Conservation (phyloP, 2,113 vertebrate species). For the Vimba vimba region DNA sequence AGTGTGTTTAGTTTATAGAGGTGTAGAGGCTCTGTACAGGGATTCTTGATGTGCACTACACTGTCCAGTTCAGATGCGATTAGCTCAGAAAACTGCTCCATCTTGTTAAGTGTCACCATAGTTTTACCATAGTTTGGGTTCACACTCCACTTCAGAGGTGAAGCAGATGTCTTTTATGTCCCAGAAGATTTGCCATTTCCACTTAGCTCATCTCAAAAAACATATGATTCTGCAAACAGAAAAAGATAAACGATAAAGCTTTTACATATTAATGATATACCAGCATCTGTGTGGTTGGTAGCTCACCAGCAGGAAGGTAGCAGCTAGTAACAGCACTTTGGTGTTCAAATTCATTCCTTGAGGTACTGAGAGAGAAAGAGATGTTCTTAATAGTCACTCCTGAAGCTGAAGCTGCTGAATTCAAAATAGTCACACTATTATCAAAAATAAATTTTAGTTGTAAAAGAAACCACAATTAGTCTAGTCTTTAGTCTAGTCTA, state of each 20-base stretch:
- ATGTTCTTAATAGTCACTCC: not conserved
- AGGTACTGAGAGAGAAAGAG: slow-evolving; percentile 66
- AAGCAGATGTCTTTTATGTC: not conserved
- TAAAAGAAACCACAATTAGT: not conserved
- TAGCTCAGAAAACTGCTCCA: not conserved
- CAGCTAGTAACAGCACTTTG: slow-evolving; percentile 73
- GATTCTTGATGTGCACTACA: not conserved
- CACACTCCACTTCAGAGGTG: not conserved
- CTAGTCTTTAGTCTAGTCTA: not conserved
- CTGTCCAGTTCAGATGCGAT: not conserved
- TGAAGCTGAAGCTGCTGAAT: not conserved
- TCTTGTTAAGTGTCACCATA: not conserved
- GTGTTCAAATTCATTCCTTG: slow-evolving; percentile 66
- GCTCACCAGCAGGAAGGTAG: slow-evolving; percentile 76
- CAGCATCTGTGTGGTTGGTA: not conserved
- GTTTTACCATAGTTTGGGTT: not conserved
- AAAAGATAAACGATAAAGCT: not conserved
- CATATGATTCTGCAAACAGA: slow-evolving; percentile 73
- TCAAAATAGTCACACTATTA: not conserved
- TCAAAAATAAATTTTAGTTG: too few species aligned
- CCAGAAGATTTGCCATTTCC: not conserved
- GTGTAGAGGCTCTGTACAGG: not conserved
- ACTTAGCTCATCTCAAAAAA: slow-evolving; percentile 80
- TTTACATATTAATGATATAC: not conserved
- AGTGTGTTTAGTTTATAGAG: not conserved